Conservation (phyloP, 2,113 vertebrate species). For the Thomomys bottae region DNA sequence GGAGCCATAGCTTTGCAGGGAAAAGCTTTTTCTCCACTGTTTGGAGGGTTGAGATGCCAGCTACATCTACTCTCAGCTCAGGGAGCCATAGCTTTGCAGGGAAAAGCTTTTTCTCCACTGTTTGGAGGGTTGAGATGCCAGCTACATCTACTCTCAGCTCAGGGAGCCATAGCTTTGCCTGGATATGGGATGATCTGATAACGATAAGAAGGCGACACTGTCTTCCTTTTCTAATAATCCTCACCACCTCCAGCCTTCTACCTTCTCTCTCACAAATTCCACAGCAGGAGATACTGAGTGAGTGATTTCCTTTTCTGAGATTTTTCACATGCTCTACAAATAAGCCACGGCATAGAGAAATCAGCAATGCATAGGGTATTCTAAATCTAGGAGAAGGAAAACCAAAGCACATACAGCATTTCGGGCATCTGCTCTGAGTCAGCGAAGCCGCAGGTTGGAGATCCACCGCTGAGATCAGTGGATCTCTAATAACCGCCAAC, state of each 20-base stretch:
- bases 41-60: background rate
- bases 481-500: conserved; percentile 72
- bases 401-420: conserved; percentile 54
- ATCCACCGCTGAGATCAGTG: conserved; percentile 75
- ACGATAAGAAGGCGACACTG: background rate
- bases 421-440: conserved; percentile 65
- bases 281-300: background rate
- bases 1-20: background rate
- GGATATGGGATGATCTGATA: background rate
- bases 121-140: background rate
- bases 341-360: background rate
- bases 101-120: background rate
- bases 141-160: background rate
- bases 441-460: conserved; percentile 48
- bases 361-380: background rate
- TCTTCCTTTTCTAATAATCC: background rate
- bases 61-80: background rate
- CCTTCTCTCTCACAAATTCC: background rate
- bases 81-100: background rate
- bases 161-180: background rate
- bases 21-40: background rate
- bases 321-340: background rate
- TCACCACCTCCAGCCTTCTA: background rate
- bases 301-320: background rate
- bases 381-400: background rate